Evolutionary conservation across 2,888 invertebrate species (phyloP), one percentile per base, ranked within the genome.

Genomic region (Dynastes maya): DNA sequence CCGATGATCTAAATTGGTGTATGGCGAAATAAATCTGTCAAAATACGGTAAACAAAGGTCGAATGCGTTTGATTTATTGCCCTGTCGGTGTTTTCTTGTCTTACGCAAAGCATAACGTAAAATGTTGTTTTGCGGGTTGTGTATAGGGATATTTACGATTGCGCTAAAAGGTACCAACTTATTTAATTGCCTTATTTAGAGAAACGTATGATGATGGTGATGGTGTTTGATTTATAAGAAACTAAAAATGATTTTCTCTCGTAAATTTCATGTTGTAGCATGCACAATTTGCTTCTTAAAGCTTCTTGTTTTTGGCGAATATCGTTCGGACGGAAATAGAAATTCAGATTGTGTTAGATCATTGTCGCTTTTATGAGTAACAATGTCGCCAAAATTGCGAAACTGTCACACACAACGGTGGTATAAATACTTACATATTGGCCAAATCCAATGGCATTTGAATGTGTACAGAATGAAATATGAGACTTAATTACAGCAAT

Each of bases 1-100:
- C 2, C n/a, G 70, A 16, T 32, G 32, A 70, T 51, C 70, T 70
- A 70, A 70, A 51, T 70, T 29, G 32, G 70, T 70, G 8, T 13
- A 53, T 29, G 64, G 70, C 32, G 70, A 70, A 70, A 70, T 70
- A 70, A 70, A 70, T 70, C 70, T 53, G 70, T 70, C 70, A 70
- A 55, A 70, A 29, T 53, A 70, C 49, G n/a, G 53, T 70, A 70
- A 70, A 70, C 70, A 70, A 70, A 70, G 32, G 70, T 70, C 53
- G 8, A 27, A 53, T 13, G n/a, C 53, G 32, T 70, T 32, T 70
- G 70, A 70, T 70, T 70, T 70, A 70, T 53, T 9, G 29, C n/a
- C 32, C 64, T 64, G 53, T 9, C 45, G 16, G 32, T 53, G 53
- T 53, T 70, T 70, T 70, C 53, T 70, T 70, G 53, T 70, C 22